These are phyloP conservation scores for Argya squamiceps DNA, from an alignment of 2,797 vertebrate genomes.

Conservation along the genomic window DNA sequence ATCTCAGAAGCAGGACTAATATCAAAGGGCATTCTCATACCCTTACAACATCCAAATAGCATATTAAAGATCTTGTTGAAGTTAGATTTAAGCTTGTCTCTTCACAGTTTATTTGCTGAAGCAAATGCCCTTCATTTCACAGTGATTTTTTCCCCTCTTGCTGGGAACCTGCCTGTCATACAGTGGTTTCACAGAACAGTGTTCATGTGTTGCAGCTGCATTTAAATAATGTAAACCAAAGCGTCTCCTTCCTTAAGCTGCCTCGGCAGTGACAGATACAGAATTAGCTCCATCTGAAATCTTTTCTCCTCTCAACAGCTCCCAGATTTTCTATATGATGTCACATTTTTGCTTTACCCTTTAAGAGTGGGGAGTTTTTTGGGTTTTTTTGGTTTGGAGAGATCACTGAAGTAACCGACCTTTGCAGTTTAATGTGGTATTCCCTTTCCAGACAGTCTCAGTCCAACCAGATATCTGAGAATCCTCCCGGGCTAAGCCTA, in stretches of 20 bases:
- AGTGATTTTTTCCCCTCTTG: constrained; percentile 36
- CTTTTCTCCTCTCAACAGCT: background rate
- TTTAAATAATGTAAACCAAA: constrained; percentile 53
- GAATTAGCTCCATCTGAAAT: constrained; percentile 24
- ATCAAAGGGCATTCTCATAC: constrained; percentile 66
- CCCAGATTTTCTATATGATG: background rate
- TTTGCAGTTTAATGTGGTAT: background rate
- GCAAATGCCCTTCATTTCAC: constrained; percentile 65
- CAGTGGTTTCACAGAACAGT: background rate
- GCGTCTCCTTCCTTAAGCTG: constrained; percentile 10
- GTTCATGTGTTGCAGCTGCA: constrained; percentile 22
- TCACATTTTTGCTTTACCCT: background rate
- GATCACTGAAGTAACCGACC: background rate
- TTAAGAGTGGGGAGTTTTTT: background rate
- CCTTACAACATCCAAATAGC: constrained; percentile 60
- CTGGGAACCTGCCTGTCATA: constrained; percentile 1
- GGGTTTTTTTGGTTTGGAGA: background rate
- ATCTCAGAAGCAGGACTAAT: constrained; percentile 62
- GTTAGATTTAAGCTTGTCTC: constrained; percentile 59
- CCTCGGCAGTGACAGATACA: constrained; percentile 8
- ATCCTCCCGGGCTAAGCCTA: background rate
- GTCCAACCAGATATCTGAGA: constrained; percentile 25
- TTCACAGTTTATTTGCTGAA: constrained; percentile 60
- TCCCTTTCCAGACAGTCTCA: constrained; percentile 9
- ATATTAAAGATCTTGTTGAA: constrained; percentile 66